Base-by-base conservation (phyloP, 2,888 invertebrate species). In the Orgyia antiqua region DNA sequence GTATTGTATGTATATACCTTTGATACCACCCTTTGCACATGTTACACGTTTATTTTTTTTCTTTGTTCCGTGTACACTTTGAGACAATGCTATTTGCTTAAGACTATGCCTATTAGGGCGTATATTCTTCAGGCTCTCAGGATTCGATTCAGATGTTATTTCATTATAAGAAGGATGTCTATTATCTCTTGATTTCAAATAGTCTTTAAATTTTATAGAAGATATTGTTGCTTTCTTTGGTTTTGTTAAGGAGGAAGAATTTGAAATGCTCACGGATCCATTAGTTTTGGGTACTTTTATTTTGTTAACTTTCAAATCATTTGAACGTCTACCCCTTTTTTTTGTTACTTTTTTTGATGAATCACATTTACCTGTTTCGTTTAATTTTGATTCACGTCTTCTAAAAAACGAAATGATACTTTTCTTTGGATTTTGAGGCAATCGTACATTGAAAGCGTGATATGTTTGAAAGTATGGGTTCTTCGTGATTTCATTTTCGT, bases 291-390 rank as follows among this genome's bases (percentile, higher is more conserved):
- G 2, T 4, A 20, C n/a, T 20, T 20, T 2, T 5, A 4, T 20
- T n/a, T 9, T 20, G 9, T 20, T n/a, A 20, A 2, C 2, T n/a
- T 29, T 34, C 2, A 24, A 13, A 12, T n/a, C 9, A 21, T 21
- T 25, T 1, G 30, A 13, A 3, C 13, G 26, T 4, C 24, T 25
- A 26, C 43, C 39, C 5, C 43, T 33, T 42, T 34, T 39, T 11
- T 39, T 31, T 6, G 23, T 21, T 54, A 54, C 1, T n/a, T n/a
- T n/a, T n/a, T 46, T 19, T 0, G 1, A 10, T 23, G 51, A 47
- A 12, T 50, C 30, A 31, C 51, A 57, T 26, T 42, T 17, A 13
- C 43, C 38, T n/a, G 53, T 40, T 27, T 36, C 21, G 20, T 52
- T 29, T 36, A 38, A 10, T 29, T 24, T 10, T 33, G 40, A 15